These are phyloP conservation scores for Crambe crambe DNA, from an alignment of 37 sponge, comb jelly and placozoan species.

Conservation along the genomic window DNA sequence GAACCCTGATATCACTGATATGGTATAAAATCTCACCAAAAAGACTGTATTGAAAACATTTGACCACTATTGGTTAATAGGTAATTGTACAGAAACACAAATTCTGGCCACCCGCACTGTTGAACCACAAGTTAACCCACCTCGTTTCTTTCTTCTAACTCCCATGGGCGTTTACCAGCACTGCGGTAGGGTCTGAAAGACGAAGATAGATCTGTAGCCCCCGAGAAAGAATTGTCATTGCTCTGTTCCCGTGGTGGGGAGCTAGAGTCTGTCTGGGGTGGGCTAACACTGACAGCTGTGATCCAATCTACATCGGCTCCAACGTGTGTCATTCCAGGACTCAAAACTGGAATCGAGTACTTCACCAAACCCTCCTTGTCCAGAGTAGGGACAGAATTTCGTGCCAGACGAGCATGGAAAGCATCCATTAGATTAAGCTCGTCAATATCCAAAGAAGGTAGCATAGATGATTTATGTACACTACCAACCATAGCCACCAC, in stretches of 20 bases:
- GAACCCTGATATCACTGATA: no score
- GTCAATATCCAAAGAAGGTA: background rate
- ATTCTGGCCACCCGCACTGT: background rate
- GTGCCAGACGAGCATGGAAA: constrained; percentile 58
- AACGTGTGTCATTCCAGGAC: constrained; percentile 12
- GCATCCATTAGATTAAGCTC: constrained; percentile 49
- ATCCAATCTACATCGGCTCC: constrained; percentile 87
- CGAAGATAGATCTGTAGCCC: background rate
- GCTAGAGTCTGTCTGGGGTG: background rate
- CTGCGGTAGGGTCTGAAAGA: constrained; percentile 65
- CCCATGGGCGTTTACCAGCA: constrained; percentile 82
- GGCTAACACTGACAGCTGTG: constrained; percentile 8
- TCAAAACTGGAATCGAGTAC: constrained; percentile 37
- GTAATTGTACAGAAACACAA: background rate
- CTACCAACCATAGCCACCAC: background rate
- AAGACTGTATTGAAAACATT: no score
- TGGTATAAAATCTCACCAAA: background rate
- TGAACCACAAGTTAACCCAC: background rate
- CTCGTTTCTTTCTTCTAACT: constrained; percentile 17
- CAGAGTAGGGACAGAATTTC: constrained; percentile 52
- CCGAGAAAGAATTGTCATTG: background rate
- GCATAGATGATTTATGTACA: background rate
- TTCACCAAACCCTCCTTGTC: constrained; percentile 75
- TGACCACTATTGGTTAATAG: no score
- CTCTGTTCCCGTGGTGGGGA: background rate